A percentile compares a stretch with the other conserved stretches of the same genome.
Conservation (phyloP, 2,113 vertebrate species). For the Camelus dromedarius region DNA sequence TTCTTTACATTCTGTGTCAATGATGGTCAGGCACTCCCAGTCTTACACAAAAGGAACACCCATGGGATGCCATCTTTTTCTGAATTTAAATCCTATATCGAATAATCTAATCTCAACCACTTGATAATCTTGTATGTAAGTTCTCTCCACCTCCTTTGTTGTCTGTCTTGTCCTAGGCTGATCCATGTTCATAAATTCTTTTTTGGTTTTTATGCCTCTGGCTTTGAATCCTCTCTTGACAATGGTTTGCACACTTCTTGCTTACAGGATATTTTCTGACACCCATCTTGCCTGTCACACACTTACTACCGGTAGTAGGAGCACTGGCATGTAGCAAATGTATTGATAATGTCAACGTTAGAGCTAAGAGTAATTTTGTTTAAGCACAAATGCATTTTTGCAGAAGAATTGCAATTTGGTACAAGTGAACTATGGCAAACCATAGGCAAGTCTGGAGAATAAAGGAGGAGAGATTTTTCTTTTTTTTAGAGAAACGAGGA, state of each 20-base stretch:
- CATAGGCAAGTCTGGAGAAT: background rate
- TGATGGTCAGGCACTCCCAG: background rate
- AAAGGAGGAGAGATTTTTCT: background rate
- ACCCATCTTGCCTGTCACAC: background rate
- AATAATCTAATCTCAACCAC: background rate
- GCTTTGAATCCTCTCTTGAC: background rate
- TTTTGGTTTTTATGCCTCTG: background rate
- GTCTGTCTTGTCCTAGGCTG: background rate
- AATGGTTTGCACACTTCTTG: background rate
- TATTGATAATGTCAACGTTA: background rate
- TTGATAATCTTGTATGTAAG: background rate
- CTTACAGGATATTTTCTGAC: background rate
- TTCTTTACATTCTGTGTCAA: background rate
- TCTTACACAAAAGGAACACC: background rate
- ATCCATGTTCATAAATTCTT: background rate
- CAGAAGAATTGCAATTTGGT: background rate
- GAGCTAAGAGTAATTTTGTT: background rate
- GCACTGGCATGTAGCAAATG: background rate
- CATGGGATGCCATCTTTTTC: background rate
- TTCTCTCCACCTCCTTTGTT: background rate
- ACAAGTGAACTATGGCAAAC: background rate
- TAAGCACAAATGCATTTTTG: background rate
- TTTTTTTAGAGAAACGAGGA: background rate
- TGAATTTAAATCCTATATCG: background rate
- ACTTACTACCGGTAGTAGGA: background rate